These are phyloP conservation scores for Priocnemis perturbator DNA, from an alignment of 2,888 invertebrate species.

Conservation along the genomic window DNA sequence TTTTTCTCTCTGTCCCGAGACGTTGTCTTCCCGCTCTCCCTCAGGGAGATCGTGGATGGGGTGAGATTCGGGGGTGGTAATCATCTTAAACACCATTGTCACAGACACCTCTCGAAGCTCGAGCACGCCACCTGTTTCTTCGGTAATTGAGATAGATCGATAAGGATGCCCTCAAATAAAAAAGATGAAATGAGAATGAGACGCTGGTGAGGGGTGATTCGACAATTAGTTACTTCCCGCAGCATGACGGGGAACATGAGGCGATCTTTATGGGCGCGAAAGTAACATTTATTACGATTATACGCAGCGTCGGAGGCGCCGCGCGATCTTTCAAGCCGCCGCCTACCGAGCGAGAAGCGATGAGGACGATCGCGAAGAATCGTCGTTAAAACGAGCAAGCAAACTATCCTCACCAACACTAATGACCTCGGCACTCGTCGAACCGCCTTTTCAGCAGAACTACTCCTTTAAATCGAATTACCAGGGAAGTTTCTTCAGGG, in stretches of 20 bases:
- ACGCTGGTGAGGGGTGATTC: background rate
- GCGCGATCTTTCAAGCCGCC: no score
- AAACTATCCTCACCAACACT: conserved; percentile 45
- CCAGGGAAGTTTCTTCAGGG: background rate
- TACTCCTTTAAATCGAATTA: conserved; percentile 1
- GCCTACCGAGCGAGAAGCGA: no score
- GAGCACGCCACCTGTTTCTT: conserved; percentile 65
- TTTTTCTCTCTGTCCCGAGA: conserved; percentile 61
- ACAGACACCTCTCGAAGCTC: conserved; percentile 48
- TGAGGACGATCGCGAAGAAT: background rate
- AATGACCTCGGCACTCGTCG: conserved; percentile 24
- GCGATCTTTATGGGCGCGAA: no score
- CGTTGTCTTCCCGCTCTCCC: conserved; percentile 27
- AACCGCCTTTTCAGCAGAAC: background rate
- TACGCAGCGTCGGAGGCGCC: no score
- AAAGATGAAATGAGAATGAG: conserved; percentile 23
- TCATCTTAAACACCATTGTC: conserved; percentile 71
- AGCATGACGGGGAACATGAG: no score
- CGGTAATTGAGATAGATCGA: conserved; percentile 69
- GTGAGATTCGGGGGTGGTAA: conserved; percentile 63
- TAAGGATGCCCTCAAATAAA: conserved; percentile 29
- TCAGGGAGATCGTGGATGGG: conserved; percentile 13
- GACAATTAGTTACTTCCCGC: no score
- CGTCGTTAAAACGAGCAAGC: conserved; percentile 40
- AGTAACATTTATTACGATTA: no score